phyloP scores from a whole-genome alignment of 64 coral and sea anemone species.

The Montipora sp. region DNA sequence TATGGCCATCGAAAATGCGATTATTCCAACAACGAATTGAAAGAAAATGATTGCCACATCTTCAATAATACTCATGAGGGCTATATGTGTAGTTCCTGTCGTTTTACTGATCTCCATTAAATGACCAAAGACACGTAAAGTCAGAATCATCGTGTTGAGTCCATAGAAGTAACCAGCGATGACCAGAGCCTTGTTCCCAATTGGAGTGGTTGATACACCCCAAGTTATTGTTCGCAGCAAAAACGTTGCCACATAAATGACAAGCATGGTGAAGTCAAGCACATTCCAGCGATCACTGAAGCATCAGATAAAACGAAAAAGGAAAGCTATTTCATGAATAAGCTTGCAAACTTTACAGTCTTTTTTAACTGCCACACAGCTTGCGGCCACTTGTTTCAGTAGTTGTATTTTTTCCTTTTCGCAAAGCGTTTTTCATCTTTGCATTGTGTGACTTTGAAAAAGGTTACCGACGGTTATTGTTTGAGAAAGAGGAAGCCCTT shows the following conservation, averaged over 20 bases:
- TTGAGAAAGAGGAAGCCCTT: too few relatives aligned
- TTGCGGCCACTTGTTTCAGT: too few relatives aligned
- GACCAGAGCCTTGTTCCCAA: constrained; percentile 12
- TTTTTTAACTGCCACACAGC: too few relatives aligned
- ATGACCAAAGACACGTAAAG: constrained; percentile 50
- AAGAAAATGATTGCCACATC: constrained; percentile 32
- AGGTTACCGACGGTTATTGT: too few relatives aligned
- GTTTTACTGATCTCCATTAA: constrained; percentile 22
- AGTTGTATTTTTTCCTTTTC: too few relatives aligned
- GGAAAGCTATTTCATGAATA: background rate
- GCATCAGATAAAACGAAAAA: background rate
- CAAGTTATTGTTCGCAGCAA: constrained; percentile 34
- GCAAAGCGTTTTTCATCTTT: too few relatives aligned
- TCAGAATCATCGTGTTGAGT: constrained; percentile 44
- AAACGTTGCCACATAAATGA: constrained; percentile 30
- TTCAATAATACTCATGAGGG: constrained; percentile 49
- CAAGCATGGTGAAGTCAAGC: constrained; percentile 22
- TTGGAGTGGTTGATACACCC: constrained; percentile 1
- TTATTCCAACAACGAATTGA: constrained; percentile 17
- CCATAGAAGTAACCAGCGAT: constrained; percentile 49
- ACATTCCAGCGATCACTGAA: constrained; percentile 60
- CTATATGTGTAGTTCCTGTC: constrained; percentile 39
- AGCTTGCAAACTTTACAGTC: too few relatives aligned
- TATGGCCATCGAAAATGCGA: constrained; percentile 55
- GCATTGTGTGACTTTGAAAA: too few relatives aligned